Conservation (phyloP, 2,797 vertebrate species). For the Oryzias dopingdopingensis region DNA sequence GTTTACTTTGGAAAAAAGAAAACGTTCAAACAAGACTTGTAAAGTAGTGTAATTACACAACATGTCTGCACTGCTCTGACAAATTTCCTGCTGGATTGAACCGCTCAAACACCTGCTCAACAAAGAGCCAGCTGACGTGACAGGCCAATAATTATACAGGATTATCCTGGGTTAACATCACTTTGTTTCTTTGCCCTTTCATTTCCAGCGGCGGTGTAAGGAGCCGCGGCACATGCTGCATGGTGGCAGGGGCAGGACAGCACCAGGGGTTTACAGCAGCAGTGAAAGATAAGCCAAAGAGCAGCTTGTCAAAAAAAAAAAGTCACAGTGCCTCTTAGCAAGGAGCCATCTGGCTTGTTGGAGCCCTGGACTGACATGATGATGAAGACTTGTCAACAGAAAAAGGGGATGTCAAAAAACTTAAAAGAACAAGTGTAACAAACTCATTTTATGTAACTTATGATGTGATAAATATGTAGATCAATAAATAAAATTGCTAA, state of each 20-base stretch:
- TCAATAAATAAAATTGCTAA: too few relatives aligned
- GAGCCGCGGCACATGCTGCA: constrained; percentile 32
- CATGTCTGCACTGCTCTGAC: constrained; percentile 62
- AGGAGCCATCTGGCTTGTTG: constrained; percentile 65
- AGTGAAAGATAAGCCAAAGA: constrained; percentile 33
- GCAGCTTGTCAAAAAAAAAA: constrained; percentile 49
- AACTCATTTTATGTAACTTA: too few relatives aligned
- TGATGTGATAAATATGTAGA: too few relatives aligned
- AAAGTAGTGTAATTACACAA: constrained; percentile 68
- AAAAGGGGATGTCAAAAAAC: too few relatives aligned
- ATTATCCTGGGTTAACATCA: constrained; percentile 58
- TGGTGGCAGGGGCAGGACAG: constrained; percentile 23
- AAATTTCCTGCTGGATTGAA: constrained; percentile 62
- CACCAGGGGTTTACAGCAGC: constrained; percentile 29
- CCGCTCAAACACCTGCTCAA: constrained; percentile 71
- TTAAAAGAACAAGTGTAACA: too few relatives aligned
- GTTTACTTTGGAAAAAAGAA: constrained; percentile 60
- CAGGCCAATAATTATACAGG: constrained; percentile 67
- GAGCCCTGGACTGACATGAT: constrained; percentile 42
- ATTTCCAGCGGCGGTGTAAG: constrained; percentile 47
- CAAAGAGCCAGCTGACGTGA: constrained; percentile 65
- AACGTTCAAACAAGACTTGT: constrained; percentile 40
- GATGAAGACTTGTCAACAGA: constrained; percentile 46
- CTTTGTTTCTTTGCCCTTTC: constrained; percentile 65
- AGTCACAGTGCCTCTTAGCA: constrained; percentile 65